Base-by-base conservation (phyloP, 2,797 vertebrate genomes). In the Hafferia zeledoni region DNA sequence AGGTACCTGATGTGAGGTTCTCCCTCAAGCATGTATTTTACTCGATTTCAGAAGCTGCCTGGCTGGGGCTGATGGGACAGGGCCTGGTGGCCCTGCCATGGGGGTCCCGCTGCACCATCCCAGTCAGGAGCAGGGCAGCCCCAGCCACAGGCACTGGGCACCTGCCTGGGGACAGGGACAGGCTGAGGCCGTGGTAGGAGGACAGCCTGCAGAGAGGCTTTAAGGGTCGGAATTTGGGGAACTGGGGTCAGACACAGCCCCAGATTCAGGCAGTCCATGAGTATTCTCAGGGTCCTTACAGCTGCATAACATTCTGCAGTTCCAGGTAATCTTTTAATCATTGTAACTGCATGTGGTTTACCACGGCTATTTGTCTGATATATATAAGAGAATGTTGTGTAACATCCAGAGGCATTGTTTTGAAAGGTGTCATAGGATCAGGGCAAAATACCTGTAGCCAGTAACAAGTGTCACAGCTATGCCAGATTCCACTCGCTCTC, bases 201-300 rank as follows among this genome's bases (percentile, higher is more conserved):
- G 30, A 20, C 31, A 56, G 33, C 7, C 19, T 12, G 13, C 5
- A 60, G 28, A 30, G 2, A 13, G 2, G 7, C 9, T 17, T 14
- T 7, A 28, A 28, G 13, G 27, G 24, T 30, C 39, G 31, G 7
- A 37, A 30, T 28, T 2, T 15, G 28, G 39, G 19, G 24, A 37
- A 8, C 13, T 3, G 7, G 25, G 10, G 8, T 53, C 28, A 78
- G 57, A 60, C 11, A 13, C 11, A 28, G 39, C 6, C 30, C 5
- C 0, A 0, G 22, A 24, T 15, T 37, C 8, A 11, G 6, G 17
- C 10, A 6, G 30, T 14, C 49, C 61, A 18, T 16, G 6, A 3
- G 5, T 39, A 61, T 33, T 35, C 16, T n/a, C 44, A 20, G 56
- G 12, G 7, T 20, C 43, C 17, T 8, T 5, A 23, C 7, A n/a